phyloP scores from a whole-genome alignment of 2,888 invertebrate genomes.

The Augiades crinisus region DNA sequence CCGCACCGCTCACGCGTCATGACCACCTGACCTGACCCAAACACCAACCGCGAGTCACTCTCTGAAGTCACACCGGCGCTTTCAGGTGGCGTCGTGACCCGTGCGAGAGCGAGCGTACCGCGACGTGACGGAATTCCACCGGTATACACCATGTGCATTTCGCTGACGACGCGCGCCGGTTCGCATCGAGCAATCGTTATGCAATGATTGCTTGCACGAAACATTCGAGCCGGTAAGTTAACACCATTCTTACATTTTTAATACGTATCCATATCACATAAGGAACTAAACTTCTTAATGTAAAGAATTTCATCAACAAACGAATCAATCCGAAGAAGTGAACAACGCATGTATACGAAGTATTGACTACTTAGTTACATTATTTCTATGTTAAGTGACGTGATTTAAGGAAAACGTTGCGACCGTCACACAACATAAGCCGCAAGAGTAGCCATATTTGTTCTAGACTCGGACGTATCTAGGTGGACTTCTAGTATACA shows the following conservation, averaged over 20 bases:
- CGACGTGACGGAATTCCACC: constrained; percentile 44
- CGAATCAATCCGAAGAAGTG: neutral
- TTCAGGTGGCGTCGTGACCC: constrained; percentile 44
- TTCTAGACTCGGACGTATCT: constrained; percentile 41
- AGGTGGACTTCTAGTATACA: constrained; percentile 38
- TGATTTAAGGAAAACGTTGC: constrained; percentile 21
- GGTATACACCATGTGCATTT: constrained; percentile 50
- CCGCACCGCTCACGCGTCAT: constrained; percentile 57
- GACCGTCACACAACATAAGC: constrained; percentile 11
- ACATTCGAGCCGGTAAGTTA: constrained; percentile 23
- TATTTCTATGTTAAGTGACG: constrained; percentile 24
- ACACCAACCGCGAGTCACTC: constrained; percentile 2
- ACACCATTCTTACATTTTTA: neutral
- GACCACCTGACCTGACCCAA: constrained; percentile 20
- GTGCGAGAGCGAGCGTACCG: constrained; percentile 37
- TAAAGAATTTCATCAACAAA: neutral
- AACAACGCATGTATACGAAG: neutral
- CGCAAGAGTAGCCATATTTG: constrained; percentile 57
- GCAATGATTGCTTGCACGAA: constrained; percentile 45
- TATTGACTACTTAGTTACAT: neutral
- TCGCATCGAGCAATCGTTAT: constrained; percentile 55
- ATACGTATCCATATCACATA: neutral
- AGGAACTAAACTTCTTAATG: neutral
- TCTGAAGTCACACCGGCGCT: constrained; percentile 33
- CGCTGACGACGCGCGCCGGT: constrained; percentile 42